Evolutionary conservation across 2,113 vertebrate genomes (phyloP), one percentile per base, ranked within the genome.

Genomic region (Nettapus auritus): DNA sequence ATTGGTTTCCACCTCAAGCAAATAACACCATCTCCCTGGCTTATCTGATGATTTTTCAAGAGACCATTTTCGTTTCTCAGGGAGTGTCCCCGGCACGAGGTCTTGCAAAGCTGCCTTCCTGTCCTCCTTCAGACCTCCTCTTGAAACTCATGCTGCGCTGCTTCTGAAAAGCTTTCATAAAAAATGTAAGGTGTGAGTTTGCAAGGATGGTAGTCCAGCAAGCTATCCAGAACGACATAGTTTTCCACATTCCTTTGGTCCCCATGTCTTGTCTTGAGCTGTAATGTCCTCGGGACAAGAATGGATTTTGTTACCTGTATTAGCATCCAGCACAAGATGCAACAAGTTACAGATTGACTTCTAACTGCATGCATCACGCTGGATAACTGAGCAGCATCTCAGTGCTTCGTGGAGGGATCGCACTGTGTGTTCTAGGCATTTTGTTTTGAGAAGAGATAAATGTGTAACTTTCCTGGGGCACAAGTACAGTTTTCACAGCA

Each of bases 181-280:
- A 48, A 29, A 56, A n/a, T 17, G 26, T 22, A 62, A 50, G 40
- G 12, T 86, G 28, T 50, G 60, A 31, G 40, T 44, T 68, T 79
- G 40, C 46, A 68, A 62, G 59, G 31, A 18, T 20, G 25, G 57
- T 77, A 40, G 42, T 48, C 34, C 57, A 55, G 53, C 33, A 67
- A 68, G 48, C 23, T 44, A 6, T 62, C 46, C 29, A 44, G 26
- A 26, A 16, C 0, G 0, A 7, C 23, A 34, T 44, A 3, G 9
- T 77, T 81, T 76, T 53, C 28, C 31, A 20, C 25, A n/a, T 9
- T 11, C 13, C 40, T 59, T 55, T 38, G 9, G 33, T 68, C 31
- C 67, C 4, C 1, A 1, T 68, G 53, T 74, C 31, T 48, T 78
- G 34, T 55, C 46, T 86, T 42, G 1, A 74, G n/a, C 28, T 82